Evolutionary conservation across 2,797 vertebrate genomes (phyloP).

Genomic region (Schizopygopsis pylzovi): DNA sequence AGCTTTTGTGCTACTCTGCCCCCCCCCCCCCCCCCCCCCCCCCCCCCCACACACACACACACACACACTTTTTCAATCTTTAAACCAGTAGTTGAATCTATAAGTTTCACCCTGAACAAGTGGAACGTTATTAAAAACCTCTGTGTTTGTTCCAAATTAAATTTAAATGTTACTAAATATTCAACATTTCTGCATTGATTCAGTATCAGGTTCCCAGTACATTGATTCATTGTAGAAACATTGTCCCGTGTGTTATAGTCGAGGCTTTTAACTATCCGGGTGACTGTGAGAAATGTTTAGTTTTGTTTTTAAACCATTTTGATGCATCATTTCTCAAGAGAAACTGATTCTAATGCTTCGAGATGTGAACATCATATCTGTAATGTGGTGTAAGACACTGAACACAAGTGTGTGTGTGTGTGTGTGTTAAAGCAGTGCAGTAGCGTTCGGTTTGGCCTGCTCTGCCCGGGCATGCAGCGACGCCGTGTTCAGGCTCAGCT

Average conservation of each 20-base stretch:
- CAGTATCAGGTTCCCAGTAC: neutral
- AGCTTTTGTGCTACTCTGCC: neutral
- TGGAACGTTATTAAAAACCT: neutral
- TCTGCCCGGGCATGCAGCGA: conserved; percentile 19
- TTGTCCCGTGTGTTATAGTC: neutral
- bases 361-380: neutral
- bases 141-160: neutral
- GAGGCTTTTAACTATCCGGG: neutral
- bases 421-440: neutral
- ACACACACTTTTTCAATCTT: neutral
- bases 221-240: neutral
- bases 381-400: neutral
- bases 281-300: neutral
- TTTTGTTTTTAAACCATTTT: too few relatives aligned
- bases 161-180: neutral
- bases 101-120: neutral
- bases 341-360: neutral
- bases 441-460: neutral
- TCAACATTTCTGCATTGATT: neutral
- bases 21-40: too few relatives aligned
- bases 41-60: too few relatives aligned
- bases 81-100: neutral
- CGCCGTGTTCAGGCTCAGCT: conserved; percentile 26
- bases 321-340: neutral
- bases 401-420: neutral